Evolutionary conservation across 2,113 vertebrate species (phyloP).

Genomic region (Ia io): DNA sequence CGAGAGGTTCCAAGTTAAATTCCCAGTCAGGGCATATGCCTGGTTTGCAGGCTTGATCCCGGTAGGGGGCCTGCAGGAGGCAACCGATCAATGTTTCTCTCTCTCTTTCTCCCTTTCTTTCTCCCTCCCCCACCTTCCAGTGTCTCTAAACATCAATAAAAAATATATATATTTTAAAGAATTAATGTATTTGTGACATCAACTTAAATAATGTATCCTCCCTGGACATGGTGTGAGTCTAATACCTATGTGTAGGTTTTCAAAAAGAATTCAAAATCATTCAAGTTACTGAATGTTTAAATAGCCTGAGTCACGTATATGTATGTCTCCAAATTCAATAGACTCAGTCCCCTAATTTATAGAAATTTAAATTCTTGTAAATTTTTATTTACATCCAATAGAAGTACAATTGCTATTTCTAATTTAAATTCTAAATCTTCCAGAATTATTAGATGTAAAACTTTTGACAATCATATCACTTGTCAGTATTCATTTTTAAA

Average conservation of each 20-base stretch:
- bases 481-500: conserved; percentile 18
- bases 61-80: too few relatives aligned
- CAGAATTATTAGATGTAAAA: not conserved
- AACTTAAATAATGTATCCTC: not conserved
- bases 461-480: not conserved
- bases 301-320: not conserved
- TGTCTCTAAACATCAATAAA: too few relatives aligned
- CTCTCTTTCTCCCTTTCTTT: too few relatives aligned
- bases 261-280: conserved; percentile 37
- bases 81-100: too few relatives aligned
- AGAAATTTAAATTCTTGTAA: conserved; percentile 27
- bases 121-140: too few relatives aligned
- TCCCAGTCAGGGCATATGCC: too few relatives aligned
- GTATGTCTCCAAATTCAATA: conserved; percentile 35
- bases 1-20: too few relatives aligned
- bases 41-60: too few relatives aligned
- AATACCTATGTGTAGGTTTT: conserved; percentile 21
- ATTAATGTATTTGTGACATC: not conserved
- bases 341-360: not conserved
- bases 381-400: conserved; percentile 2
- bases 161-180: not conserved
- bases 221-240: not conserved
- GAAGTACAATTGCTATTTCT: not conserved
- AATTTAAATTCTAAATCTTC: conserved; percentile 28
- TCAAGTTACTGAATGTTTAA: conserved; percentile 23